Evolutionary conservation across 2,797 vertebrate genomes (phyloP).

Genomic region (Streptopelia turtur): DNA sequence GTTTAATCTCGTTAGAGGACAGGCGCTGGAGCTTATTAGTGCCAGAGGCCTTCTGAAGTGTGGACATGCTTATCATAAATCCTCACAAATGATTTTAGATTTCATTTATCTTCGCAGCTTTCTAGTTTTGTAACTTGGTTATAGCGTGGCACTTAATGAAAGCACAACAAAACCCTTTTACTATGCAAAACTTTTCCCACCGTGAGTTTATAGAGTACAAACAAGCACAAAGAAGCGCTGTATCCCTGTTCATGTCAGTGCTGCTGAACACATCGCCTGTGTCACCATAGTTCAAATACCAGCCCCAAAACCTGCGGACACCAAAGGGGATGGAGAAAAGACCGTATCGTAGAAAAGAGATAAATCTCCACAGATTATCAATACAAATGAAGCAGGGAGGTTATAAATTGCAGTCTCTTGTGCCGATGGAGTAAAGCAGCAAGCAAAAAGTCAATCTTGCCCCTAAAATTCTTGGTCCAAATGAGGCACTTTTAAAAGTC

Average conservation of each 20-base stretch:
- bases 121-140: not conserved
- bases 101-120: slow-evolving; percentile 7
- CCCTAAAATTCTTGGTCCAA: not conserved
- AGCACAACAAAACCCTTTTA: not conserved
- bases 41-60: slow-evolving; percentile 26
- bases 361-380: not conserved
- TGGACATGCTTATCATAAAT: slow-evolving; percentile 1
- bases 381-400: not conserved
- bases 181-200: not conserved
- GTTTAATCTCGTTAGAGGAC: slow-evolving; percentile 41
- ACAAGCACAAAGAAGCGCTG: not conserved
- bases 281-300: not conserved
- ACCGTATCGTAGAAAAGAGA: not conserved
- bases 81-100: slow-evolving; percentile 28
- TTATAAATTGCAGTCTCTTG: not conserved
- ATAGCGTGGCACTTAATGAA: not conserved
- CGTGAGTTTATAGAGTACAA: not conserved
- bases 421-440: not conserved
- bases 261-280: not conserved
- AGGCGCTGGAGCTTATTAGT: slow-evolving; percentile 16
- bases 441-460: not conserved
- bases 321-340: not conserved
- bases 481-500: not conserved
- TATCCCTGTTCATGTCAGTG: not conserved
- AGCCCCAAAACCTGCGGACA: not conserved